Conservation (phyloP, 2,113 vertebrate species). For the Galemys pyrenaicus region DNA sequence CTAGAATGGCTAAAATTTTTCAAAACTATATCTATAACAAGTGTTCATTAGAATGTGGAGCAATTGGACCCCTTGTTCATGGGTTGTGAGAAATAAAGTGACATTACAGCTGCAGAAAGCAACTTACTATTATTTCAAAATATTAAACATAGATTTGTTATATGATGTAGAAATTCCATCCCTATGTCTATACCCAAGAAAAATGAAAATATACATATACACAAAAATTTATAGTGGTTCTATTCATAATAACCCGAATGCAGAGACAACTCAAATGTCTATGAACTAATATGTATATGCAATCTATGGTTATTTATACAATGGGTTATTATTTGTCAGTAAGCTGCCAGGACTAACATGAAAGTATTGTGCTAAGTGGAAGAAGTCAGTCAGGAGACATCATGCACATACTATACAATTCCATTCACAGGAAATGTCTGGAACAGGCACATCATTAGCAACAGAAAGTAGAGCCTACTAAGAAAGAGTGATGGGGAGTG, state of each 20-base stretch:
- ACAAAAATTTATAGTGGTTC: no score
- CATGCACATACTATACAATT: background rate
- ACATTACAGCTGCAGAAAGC: background rate
- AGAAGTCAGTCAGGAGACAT: background rate
- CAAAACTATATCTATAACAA: background rate
- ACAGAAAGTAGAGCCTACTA: background rate
- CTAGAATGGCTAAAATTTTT: background rate
- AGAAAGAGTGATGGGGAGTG: background rate
- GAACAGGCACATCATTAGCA: background rate
- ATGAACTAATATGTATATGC: background rate
- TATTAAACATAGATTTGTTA: no score
- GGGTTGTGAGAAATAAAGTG: background rate
- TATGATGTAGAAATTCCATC: no score
- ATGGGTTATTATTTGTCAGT: background rate
- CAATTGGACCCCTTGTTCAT: background rate
- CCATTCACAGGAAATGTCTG: background rate
- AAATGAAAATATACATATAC: no score
- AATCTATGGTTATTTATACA: background rate
- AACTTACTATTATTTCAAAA: no score
- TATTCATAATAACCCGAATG: no score
- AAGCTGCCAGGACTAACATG: background rate
- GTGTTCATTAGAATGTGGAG: background rate
- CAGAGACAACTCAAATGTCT: background rate
- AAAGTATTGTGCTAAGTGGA: background rate
- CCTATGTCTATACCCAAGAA: no score